These are phyloP conservation scores for Scaptomyza caliginosa DNA, from an alignment of 2,888 invertebrate genomes.

Conservation along the genomic window DNA sequence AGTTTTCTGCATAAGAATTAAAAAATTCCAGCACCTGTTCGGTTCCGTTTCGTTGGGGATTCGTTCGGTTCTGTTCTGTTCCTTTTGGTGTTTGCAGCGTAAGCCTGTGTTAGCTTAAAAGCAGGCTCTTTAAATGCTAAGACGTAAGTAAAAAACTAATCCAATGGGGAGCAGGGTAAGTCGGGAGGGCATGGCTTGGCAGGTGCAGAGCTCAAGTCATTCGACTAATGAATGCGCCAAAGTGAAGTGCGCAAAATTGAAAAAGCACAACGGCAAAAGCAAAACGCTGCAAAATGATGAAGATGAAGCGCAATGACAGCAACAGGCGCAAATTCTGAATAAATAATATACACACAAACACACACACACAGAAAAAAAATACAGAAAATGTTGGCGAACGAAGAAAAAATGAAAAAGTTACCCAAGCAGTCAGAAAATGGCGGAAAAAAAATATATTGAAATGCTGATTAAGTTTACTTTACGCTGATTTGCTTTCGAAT, in stretches of 20 bases:
- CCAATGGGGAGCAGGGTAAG: slow-evolving; percentile 15
- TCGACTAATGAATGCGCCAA: slow-evolving; percentile 75
- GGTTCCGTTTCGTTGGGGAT: not conserved
- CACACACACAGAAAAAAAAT: not conserved
- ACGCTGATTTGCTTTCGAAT: slow-evolving; percentile 52
- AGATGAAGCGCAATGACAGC: slow-evolving; percentile 68
- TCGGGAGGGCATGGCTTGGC: slow-evolving; percentile 36
- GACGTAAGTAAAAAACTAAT: slow-evolving; percentile 46
- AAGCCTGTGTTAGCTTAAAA: slow-evolving; percentile 13
- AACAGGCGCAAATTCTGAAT: slow-evolving; percentile 77
- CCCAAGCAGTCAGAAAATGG: slow-evolving; percentile 1
- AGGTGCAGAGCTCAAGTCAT: slow-evolving; percentile 67
- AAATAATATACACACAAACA: slow-evolving; percentile 57
- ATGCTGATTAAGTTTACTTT: slow-evolving; percentile 77
- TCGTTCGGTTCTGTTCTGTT: not conserved
- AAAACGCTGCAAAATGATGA: slow-evolving; percentile 37
- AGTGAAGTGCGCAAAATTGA: slow-evolving; percentile 58
- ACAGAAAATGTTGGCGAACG: not conserved
- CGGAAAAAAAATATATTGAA: slow-evolving; percentile 68
- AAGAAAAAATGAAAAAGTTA: slow-evolving; percentile 41
- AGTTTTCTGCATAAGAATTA: slow-evolving; percentile 47
- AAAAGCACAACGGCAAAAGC: slow-evolving; percentile 44
- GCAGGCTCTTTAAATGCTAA: slow-evolving; percentile 33
- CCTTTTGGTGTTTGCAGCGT: not conserved
- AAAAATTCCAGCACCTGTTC: slow-evolving; percentile 44